Evolutionary conservation across 2,113 vertebrate genomes (phyloP), one percentile per base, ranked within the genome.

Genomic region (Malurus cyaneus): DNA sequence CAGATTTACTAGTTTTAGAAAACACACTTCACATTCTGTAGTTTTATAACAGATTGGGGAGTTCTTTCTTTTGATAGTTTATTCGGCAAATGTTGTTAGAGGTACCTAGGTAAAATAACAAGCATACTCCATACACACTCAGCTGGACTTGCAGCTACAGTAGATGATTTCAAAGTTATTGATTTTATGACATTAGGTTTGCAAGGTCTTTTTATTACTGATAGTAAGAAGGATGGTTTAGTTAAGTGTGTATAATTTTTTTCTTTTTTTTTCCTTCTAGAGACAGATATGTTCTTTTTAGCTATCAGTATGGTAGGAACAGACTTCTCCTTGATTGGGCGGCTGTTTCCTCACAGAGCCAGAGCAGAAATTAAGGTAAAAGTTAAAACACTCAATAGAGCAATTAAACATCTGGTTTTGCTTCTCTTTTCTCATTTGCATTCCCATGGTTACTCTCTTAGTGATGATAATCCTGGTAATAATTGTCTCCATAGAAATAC

Each of bases 241-340:
- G 44, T 81, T 56, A 57, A 36, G 7, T 59, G 5, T 62, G 16
- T 80, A 2, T 67, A 15, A 53, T 46, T 36, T 47, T 66, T 66
- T 32, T 67, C 18, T 56, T 32, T 34, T 61, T 80, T 91, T 83
- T 93, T 11, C 16, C 7, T 36, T 77, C n/a, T 96, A 99, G 99
- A 99, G 98, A 99, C 99, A 5, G 99, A 99, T 88, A 99, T 99
- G 99, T 99, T 99, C 97, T 99, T 98, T 96, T 96, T 99, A 97
- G 99, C 99, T n/a, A 98, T 99, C 89, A 99, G 99, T 95, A 99
- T 99, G 99, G 99, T 99, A 89, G 99, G 99, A 92, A 99, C 99
- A 34, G 99, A 99, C 96, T 99, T 99, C 86, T 99, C 99, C 66
- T 99, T 99, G 98, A 99, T 99, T 70, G 98, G 99, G 64, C 98